Percentiles rank a stretch among this genome's conserved stretches.
These are phyloP conservation scores for Tichodroma muraria DNA, from an alignment of 2,113 vertebrate genomes.

Conservation along the genomic window DNA sequence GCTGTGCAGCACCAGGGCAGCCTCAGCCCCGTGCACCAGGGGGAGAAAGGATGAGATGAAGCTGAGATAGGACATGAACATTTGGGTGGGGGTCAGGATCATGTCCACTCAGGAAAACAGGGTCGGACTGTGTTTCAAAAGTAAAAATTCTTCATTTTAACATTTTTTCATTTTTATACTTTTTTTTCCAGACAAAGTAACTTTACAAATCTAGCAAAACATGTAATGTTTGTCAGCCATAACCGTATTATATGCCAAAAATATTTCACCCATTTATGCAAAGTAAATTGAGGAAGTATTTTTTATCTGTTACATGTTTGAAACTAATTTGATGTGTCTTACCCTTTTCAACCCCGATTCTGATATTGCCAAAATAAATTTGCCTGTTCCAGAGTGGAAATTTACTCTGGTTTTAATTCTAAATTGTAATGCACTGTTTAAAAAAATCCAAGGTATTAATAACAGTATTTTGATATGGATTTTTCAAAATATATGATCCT, in stretches of 20 bases:
- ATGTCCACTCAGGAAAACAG: background rate
- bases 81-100: background rate
- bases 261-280: background rate
- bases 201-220: background rate
- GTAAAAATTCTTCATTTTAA: background rate
- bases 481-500: slow-evolving; percentile 5
- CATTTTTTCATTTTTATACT: background rate
- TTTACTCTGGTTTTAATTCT: background rate
- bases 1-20: background rate
- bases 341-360: background rate
- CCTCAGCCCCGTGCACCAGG: background rate
- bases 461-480: background rate
- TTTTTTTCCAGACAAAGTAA: background rate
- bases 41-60: background rate
- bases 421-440: background rate
- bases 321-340: background rate
- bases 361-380: background rate
- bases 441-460: background rate
- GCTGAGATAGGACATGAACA: background rate
- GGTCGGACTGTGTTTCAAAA: background rate
- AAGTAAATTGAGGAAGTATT: background rate
- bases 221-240: background rate
- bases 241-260: background rate
- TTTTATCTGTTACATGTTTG: background rate
- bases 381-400: background rate